phyloP scores from a whole-genome alignment of 35 echinoderm and acorn worm genomes.

The Apostichopus japonicus region DNA sequence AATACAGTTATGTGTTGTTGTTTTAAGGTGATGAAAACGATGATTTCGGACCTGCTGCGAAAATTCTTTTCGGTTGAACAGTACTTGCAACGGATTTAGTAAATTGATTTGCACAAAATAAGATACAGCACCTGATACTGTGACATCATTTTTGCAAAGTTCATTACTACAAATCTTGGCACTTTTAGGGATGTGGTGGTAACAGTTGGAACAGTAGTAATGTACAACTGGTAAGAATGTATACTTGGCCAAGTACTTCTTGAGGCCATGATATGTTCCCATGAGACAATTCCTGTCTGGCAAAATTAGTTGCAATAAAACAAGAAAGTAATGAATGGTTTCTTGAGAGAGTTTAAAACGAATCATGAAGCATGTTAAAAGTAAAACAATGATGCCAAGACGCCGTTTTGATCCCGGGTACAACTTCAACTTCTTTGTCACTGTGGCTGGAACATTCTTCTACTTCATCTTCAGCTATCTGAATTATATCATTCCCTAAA shows the following conservation, averaged over 20 bases:
- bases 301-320: constrained; percentile 6
- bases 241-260: neutral
- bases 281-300: constrained; percentile 8
- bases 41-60: neutral
- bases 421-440: too few species aligned
- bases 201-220: constrained; percentile 54
- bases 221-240: constrained; percentile 33
- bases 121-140: constrained; percentile 15
- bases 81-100: neutral
- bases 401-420: neutral
- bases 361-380: constrained; percentile 32
- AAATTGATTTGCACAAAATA: constrained; percentile 43
- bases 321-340: constrained; percentile 23
- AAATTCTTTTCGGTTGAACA: neutral
- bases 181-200: constrained; percentile 30
- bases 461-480: neutral
- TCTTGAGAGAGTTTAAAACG: constrained; percentile 42
- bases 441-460: neutral
- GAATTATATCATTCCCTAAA: too few species aligned
- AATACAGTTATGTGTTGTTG: neutral
- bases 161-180: constrained; percentile 27
- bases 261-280: constrained; percentile 1
- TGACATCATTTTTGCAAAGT: constrained; percentile 2
- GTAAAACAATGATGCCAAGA: neutral
- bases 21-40: neutral